phyloP scores from a whole-genome alignment of 2,797 vertebrate species.

The Helostoma temminkii region DNA sequence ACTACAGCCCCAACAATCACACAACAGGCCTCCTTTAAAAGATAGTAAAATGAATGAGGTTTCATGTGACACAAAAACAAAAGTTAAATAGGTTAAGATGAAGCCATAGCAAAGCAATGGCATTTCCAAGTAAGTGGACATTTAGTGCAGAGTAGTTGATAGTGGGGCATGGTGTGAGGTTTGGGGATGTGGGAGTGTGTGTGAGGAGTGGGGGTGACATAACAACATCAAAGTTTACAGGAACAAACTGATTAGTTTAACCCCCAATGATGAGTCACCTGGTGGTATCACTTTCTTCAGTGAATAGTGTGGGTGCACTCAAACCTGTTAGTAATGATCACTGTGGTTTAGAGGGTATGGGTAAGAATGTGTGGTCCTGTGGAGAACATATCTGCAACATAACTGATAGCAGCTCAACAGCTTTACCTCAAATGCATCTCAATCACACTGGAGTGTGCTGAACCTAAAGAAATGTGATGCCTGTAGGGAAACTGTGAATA shows the following conservation, averaged over 20 bases:
- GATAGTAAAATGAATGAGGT: neutral
- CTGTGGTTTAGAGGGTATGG: slow-evolving; percentile 18
- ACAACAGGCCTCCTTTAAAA: slow-evolving; percentile 16
- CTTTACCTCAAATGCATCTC: neutral
- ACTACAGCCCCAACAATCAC: slow-evolving; percentile 34
- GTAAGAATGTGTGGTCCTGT: neutral
- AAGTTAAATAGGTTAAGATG: slow-evolving; percentile 35
- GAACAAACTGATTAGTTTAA: slow-evolving; percentile 30
- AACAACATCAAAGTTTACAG: slow-evolving; percentile 46
- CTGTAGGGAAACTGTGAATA: neutral
- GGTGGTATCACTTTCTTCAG: slow-evolving; percentile 4
- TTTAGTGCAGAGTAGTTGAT: slow-evolving; percentile 13
- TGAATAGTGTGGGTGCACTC: slow-evolving; percentile 42
- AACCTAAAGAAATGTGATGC: neutral
- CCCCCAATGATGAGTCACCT: slow-evolving; percentile 52
- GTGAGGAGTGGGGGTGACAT: slow-evolving; percentile 28
- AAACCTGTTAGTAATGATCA: slow-evolving; percentile 9
- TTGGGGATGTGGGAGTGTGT: slow-evolving; percentile 23
- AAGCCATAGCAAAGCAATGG: slow-evolving; percentile 1
- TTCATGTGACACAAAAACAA: slow-evolving; percentile 25
- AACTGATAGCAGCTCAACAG: neutral
- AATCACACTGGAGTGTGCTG: neutral
- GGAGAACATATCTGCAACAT: neutral
- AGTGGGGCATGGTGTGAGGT: slow-evolving; percentile 35
- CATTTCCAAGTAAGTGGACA: slow-evolving; percentile 15